These are phyloP conservation scores for Aramus guarauna DNA, from an alignment of 2,113 vertebrate species.

Conservation along the genomic window DNA sequence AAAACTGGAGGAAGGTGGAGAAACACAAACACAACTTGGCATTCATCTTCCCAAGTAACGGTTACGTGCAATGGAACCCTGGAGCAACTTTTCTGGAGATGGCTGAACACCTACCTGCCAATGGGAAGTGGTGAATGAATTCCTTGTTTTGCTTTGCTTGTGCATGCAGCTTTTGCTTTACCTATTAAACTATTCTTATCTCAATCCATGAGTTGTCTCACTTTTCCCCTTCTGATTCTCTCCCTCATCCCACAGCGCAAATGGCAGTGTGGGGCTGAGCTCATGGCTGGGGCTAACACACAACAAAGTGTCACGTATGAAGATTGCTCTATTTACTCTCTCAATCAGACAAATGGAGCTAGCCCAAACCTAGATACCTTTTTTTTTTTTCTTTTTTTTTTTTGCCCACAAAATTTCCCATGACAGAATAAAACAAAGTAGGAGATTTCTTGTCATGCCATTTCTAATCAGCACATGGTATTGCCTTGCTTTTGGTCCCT, in stretches of 20 bases:
- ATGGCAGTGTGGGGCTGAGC: background rate
- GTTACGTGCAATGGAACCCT: accelerated
- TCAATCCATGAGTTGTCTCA: background rate
- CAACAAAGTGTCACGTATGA: background rate
- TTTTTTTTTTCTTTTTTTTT: too few species aligned
- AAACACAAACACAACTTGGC: too few species aligned
- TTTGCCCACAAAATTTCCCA: background rate
- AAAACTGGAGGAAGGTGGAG: background rate
- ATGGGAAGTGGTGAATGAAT: background rate
- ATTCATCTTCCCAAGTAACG: background rate
- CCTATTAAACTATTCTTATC: background rate
- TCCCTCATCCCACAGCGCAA: accelerated
- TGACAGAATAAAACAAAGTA: background rate
- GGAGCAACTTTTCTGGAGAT: background rate
- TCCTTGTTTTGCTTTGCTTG: background rate
- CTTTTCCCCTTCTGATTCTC: background rate
- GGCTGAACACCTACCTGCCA: background rate
- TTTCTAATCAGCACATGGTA: background rate
- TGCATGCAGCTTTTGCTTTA: accelerated
- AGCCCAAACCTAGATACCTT: background rate
- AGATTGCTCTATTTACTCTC: background rate
- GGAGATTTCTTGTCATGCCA: background rate
- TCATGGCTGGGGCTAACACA: background rate
- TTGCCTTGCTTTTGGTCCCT: background rate
- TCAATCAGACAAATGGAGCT: background rate